These are phyloP conservation scores for Molossus molossus DNA, from an alignment of 2,797 vertebrate genomes.

Conservation along the genomic window DNA sequence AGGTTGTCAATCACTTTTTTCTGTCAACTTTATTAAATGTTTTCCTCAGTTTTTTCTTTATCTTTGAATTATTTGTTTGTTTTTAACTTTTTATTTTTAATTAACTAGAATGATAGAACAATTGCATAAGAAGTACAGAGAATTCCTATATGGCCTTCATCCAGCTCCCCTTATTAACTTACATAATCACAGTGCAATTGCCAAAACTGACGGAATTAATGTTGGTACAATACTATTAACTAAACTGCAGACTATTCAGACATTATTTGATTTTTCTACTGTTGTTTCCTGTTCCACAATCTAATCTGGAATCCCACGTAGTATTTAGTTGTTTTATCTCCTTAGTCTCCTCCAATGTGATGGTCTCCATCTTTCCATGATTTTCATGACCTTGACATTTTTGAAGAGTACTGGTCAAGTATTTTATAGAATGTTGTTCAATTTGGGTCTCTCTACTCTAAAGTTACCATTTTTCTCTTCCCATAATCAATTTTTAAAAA, in stretches of 20 bases:
- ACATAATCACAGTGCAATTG: not conserved
- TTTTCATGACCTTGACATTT: slow-evolving; percentile 48
- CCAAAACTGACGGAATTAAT: not conserved
- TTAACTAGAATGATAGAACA: not conserved
- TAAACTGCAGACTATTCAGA: not conserved
- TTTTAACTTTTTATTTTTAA: slow-evolving; percentile 49
- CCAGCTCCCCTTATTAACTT: not conserved
- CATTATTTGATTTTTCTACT: not conserved
- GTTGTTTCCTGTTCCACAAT: not conserved
- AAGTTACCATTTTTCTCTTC: not conserved
- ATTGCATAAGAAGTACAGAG: not conserved
- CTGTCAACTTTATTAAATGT: not conserved
- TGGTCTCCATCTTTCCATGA: not conserved
- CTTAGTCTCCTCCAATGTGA: not conserved
- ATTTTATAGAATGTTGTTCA: not conserved
- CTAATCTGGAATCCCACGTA: not conserved
- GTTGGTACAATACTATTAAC: not conserved
- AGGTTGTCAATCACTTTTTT: slow-evolving; percentile 37
- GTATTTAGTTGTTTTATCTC: not conserved
- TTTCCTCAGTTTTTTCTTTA: slow-evolving; percentile 2
- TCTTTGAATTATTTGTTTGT: not conserved
- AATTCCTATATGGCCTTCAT: not conserved
- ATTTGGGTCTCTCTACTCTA: not conserved
- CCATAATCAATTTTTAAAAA: not conserved
- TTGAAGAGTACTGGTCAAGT: not conserved